Conservation (phyloP, 2,797 vertebrate species). For the Melanotaenia boesemani region DNA sequence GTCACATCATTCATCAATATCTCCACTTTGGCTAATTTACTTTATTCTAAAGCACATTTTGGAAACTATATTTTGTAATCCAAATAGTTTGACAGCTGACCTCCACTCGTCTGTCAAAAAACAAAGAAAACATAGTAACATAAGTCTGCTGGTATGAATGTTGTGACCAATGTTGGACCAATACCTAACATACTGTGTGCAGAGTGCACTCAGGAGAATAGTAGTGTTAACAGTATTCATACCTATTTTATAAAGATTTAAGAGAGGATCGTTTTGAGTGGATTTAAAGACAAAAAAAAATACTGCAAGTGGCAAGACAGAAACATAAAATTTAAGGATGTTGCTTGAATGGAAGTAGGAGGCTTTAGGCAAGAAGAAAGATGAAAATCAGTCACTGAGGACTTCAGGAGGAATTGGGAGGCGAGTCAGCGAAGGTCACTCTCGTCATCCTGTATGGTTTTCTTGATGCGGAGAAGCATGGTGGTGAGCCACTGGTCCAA, state of each 20-base stretch:
- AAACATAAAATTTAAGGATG: slow-evolving; percentile 28
- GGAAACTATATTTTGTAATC: slow-evolving; percentile 40
- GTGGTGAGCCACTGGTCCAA: slow-evolving; percentile 97
- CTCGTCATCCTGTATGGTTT: slow-evolving; percentile 91
- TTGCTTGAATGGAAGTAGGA: slow-evolving; percentile 44
- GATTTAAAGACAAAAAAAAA: slow-evolving; percentile 50
- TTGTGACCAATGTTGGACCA: slow-evolving; percentile 20
- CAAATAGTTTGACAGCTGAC: slow-evolving; percentile 23
- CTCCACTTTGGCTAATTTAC: slow-evolving; percentile 32
- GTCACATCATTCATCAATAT: neutral
- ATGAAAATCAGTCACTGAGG: slow-evolving; percentile 6
- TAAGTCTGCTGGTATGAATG: slow-evolving; percentile 51
- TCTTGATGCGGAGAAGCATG: slow-evolving; percentile 95
- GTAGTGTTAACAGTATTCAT: slow-evolving; percentile 59
- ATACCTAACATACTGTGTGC: slow-evolving; percentile 39
- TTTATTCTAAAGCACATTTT: slow-evolving; percentile 41
- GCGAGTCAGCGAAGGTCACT: slow-evolving; percentile 88
- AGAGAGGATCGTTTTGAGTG: slow-evolving; percentile 1
- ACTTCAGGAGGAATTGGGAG: neutral
- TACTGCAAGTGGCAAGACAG: slow-evolving; percentile 49
- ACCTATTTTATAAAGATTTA: slow-evolving; percentile 13
- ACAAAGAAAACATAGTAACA: slow-evolving; percentile 35
- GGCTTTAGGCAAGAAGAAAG: slow-evolving; percentile 52
- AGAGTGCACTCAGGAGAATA: slow-evolving; percentile 27
- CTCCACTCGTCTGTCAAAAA: slow-evolving; percentile 24